Base-by-base conservation (phyloP, 1,140 invertebrate genomes). In the Magallana angulata region DNA sequence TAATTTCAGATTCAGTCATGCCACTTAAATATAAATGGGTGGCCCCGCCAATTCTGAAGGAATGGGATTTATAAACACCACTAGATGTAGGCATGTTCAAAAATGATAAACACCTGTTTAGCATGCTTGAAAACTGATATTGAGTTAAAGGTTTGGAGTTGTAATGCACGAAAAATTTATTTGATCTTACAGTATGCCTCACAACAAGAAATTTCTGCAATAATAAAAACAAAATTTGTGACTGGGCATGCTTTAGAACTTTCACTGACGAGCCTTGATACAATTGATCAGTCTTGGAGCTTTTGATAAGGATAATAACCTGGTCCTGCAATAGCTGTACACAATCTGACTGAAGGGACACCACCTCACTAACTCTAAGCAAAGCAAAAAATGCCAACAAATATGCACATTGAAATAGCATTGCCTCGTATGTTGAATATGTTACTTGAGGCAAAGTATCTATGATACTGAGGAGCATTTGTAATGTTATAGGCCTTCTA, bases 31-130 rank as follows among this genome's bases (percentile, higher is more conserved):
- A 36, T 36, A 36, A 16, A n/a, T 60, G 68, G 80, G 85, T 86
- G 5, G 85, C 85, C 85, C 68, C 68, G 7, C 71, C 85, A 86
- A 86, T 86, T 58, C 85, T 58, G 36, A 81, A 86, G 8, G 71
- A 86, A 82, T 86, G 85, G 7, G 85, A 86, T 62, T 82, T 86
- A 82, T 48, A 86, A 30, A 60, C 59, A 6, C 36, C 36, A 4
- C 36, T 36, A 36, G 59, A 57, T 60, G 9, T 58, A 14, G 12
- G 56, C 30, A 84, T 57, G 57, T 60, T 60, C 16, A 81, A 57
- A 81, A 57, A 81, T 56, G 56, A 48, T 48, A 81, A 14, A 81
- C 80, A 48, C n/a, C 14, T 81, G 12, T 81, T 81, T 8, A 81
- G 80, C 36, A 81, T 56, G 9, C 24, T 7, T 48, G 0, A 48